Base-by-base conservation (phyloP, 2,797 vertebrate species). In the Oceanodroma leucorhoa region DNA sequence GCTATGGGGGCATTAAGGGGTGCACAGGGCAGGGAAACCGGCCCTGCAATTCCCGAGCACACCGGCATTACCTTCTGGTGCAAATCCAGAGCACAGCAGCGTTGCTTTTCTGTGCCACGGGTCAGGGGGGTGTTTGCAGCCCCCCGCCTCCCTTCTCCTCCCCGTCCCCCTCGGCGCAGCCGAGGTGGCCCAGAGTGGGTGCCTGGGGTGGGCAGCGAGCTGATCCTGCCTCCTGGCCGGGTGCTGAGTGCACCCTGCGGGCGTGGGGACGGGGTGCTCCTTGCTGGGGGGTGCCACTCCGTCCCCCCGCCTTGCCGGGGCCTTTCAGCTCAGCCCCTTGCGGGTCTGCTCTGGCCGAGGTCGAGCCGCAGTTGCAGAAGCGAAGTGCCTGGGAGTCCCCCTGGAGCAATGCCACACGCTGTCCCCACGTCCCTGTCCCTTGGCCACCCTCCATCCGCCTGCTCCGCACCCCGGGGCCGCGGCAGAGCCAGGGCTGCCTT, bases 351-450 rank as follows among this genome's bases (percentile, higher is more conserved):
- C 61, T 6, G 19, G 27, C 45, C 23, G 9, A 40, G 10, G 13
- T 7, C 2, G 1, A 53, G 62, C 40, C 20, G 23, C 50, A 8
- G n/a, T 53, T 30, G 46, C 17, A 41, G 10, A 51, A 43, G 21
- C 0, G 0, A 67, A 77, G 21, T 7, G 23, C 75, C 45, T 36
- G 51, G n/a, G 9, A 38, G 43, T 46, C 8, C 43, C 43, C 27
- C 5, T 1, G 45, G 36, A 43, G 45, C 20, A 21, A 27, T 69
- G 80, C 55, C 55, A 34, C 26, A 0, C 0, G 0, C 58, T 43
- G 53, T 61, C 51, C 48, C 41, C 62, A 8, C 2, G 1, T 61
- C 34, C 67, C 5, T 0, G 22, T n/a, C 30, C 60, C 40, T 70
- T 10, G 5, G 55, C 27, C 54, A 32, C 17, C 19, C 46, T 48